These are phyloP conservation scores for Cryptophagus acutangulus DNA, from an alignment of 2,888 invertebrate species.

Conservation along the genomic window DNA sequence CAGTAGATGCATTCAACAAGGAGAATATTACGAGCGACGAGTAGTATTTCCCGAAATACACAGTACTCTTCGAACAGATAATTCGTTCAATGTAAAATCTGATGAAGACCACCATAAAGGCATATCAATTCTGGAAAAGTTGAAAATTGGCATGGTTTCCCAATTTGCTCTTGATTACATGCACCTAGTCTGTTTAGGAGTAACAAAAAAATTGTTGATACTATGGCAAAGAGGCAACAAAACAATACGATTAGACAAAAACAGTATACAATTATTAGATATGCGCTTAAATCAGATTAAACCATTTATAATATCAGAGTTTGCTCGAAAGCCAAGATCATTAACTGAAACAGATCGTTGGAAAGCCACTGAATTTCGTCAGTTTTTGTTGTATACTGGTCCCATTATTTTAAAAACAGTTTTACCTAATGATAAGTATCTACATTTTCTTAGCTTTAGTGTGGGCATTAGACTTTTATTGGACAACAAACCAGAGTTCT, in stretches of 20 bases:
- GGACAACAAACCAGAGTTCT: constrained; percentile 12
- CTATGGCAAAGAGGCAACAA: constrained; percentile 20
- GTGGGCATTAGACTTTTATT: constrained; percentile 24
- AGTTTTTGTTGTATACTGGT: constrained; percentile 26
- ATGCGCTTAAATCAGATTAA: no score
- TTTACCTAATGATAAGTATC: constrained; percentile 15
- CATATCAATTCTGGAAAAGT: constrained; percentile 21
- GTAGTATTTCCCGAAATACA: constrained; percentile 22
- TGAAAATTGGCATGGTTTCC: constrained; percentile 25
- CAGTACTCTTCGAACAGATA: constrained; percentile 24
- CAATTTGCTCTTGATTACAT: constrained; percentile 28
- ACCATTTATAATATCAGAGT: no score
- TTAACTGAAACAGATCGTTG: constrained; percentile 21
- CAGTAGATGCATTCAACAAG: constrained; percentile 27
- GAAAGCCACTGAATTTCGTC: constrained; percentile 28
- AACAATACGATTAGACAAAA: no score
- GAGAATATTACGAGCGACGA: constrained; percentile 22
- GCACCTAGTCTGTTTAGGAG: constrained; percentile 28
- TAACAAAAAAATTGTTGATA: constrained; percentile 24
- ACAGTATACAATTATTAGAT: no score
- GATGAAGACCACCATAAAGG: constrained; percentile 27
- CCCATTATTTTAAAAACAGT: constrained; percentile 22
- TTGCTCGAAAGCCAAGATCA: constrained; percentile 18
- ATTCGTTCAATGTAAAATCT: constrained; percentile 20
- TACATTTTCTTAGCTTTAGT: constrained; percentile 23